These are phyloP conservation scores for Dromius quadrimaculatus DNA, from an alignment of 2,888 invertebrate genomes.

Conservation along the genomic window DNA sequence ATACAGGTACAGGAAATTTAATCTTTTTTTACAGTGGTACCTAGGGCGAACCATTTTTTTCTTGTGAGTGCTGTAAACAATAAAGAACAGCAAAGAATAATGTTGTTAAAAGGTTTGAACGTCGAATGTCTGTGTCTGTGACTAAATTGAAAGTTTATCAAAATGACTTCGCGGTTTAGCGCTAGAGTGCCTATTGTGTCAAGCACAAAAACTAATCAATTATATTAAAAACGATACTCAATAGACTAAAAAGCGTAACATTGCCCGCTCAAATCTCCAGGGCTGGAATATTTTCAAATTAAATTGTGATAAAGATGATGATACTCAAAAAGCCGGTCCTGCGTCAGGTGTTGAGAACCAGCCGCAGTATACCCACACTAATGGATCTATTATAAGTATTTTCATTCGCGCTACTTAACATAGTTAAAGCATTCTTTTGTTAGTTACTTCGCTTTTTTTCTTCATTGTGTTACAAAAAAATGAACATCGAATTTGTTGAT, in stretches of 20 bases:
- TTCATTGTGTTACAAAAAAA: constrained; percentile 3
- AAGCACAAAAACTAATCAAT: constrained; percentile 47
- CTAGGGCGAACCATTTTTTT: too few relatives aligned
- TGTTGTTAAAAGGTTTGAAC: constrained; percentile 43
- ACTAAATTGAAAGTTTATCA: constrained; percentile 42
- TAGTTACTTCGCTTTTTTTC: constrained; percentile 3
- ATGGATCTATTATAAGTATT: constrained; percentile 50
- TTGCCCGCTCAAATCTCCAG: constrained; percentile 39
- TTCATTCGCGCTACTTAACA: constrained; percentile 50
- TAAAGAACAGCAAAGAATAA: constrained; percentile 16
- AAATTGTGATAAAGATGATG: too few relatives aligned
- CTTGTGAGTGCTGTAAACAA: constrained; percentile 38
- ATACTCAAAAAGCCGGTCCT: constrained; percentile 18
- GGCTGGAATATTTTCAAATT: constrained; percentile 8
- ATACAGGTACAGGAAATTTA: too few relatives aligned
- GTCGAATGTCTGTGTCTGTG: constrained; percentile 16
- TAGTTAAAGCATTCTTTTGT: constrained; percentile 45
- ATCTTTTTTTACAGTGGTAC: too few relatives aligned
- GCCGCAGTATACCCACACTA: constrained; percentile 37
- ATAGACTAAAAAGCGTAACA: constrained; percentile 46
- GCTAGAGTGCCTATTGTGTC: constrained; percentile 35
- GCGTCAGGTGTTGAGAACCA: constrained; percentile 17
- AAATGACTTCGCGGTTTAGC: constrained; percentile 45
- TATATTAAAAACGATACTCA: constrained; percentile 46
- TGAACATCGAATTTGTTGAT: constrained; percentile 8